Conservation (phyloP, 2,113 vertebrate genomes). For the Apteryx mantelli region DNA sequence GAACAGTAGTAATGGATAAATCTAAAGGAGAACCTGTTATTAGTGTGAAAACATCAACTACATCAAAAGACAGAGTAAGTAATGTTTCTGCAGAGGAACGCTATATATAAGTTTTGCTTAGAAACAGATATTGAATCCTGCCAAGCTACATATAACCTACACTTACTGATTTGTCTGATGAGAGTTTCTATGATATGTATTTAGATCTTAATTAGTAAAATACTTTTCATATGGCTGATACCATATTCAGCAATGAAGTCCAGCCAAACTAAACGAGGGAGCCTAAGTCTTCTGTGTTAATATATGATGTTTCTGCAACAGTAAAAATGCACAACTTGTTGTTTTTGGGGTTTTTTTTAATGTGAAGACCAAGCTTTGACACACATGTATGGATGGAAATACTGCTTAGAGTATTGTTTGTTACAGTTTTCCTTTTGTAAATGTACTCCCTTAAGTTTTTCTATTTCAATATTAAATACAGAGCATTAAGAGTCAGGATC, state of each 20-base stretch:
- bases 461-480: constrained; percentile 43
- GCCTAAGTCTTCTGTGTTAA: neutral
- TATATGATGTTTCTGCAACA: neutral
- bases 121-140: neutral
- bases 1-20: constrained; percentile 98
- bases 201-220: neutral
- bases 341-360: neutral
- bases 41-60: constrained; percentile 89
- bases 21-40: constrained; percentile 98
- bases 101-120: neutral
- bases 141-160: accelerated
- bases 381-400: neutral
- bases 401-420: neutral
- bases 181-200: neutral
- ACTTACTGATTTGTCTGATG: neutral
- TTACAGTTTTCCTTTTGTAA: neutral
- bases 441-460: neutral
- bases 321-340: neutral
- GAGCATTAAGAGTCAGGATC: constrained; percentile 92
- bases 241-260: neutral
- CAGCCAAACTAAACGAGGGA: neutral
- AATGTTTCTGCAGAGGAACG: neutral
- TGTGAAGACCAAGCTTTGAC: neutral
- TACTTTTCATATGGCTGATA: neutral
- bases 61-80: constrained; percentile 83